Evolutionary conservation across 2,797 vertebrate species (phyloP), one percentile per base, ranked within the genome.

Genomic region (Alcedo atthis): DNA sequence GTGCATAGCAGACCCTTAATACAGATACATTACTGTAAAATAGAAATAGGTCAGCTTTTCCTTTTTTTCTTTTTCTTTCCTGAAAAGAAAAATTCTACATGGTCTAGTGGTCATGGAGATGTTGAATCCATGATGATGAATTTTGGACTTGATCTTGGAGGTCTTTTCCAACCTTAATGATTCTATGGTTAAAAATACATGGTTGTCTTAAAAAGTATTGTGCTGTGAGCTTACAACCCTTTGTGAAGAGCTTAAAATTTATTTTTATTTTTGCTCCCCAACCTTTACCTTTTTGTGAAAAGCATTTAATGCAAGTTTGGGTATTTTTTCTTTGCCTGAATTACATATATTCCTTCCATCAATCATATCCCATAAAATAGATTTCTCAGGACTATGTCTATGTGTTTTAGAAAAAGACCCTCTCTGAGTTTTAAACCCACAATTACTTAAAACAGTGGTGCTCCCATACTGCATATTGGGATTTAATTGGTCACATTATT

Each of bases 281-380:
- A 14, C 6, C 6, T 33, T 37, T 12, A 35, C 14, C 21, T 76
- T 64, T 62, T 76, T 18, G 12, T 10, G 14, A 49, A 53, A 63
- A 71, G 12, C 43, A n/a, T 84, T 90, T 75, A 62, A 63, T 55
- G 15, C 21, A 73, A 43, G 32, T 77, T 84, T 84, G 40, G 33
- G 15, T 63, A 33, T 67, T 84, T 87, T 87, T 85, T 79, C 8
- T 71, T 48, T 67, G 30, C 75, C 67, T 55, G 45, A 76, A 48
- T 92, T 92, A n/a, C 22, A 19, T 57, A 6, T 46, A 21, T 89
- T 85, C 42, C 43, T 87, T 85, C 13, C 45, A 91, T 93, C 89
- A 92, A 82, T 95, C 33, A 51, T 93, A 54, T 55, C 35, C 55
- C 40, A 74, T 91, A 95, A 95, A 96, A 87, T 81, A 87, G 76